phyloP scores from a whole-genome alignment of 2,888 invertebrate genomes.

The Blastobasis adustella region DNA sequence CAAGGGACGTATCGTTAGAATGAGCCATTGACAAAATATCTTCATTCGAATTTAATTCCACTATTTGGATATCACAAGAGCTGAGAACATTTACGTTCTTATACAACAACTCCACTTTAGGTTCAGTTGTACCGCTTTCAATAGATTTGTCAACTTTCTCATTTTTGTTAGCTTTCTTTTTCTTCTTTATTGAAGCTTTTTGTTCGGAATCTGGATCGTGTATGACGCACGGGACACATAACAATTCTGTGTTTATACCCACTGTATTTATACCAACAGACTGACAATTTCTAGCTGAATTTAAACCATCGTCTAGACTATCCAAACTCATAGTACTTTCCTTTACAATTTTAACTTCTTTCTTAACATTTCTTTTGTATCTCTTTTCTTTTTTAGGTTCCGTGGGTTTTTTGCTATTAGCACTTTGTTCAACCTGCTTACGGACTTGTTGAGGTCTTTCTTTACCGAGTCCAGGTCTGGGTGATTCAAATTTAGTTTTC shows the following conservation, averaged over 20 bases:
- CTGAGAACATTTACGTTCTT: conserved; percentile 51
- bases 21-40: conserved; percentile 16
- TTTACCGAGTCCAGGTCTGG: background rate
- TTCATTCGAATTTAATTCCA: conserved; percentile 24
- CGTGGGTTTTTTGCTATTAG: background rate
- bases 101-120: conserved; percentile 48
- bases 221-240: conserved; percentile 56
- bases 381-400: conserved; percentile 22
- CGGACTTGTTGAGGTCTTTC: background rate
- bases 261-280: conserved; percentile 55
- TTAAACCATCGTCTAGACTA: conserved; percentile 45
- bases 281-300: conserved; percentile 27
- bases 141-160: conserved; percentile 6
- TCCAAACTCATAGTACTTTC: conserved; percentile 59
- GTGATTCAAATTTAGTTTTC: background rate
- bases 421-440: background rate
- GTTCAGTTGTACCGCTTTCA: conserved; percentile 19
- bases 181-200: conserved; percentile 18
- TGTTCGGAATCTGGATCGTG: conserved; percentile 32
- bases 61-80: conserved; percentile 31
- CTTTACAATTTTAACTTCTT: conserved; percentile 25
- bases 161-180: conserved; percentile 16
- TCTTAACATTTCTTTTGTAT: conserved; percentile 10
- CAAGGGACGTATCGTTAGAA: conserved; percentile 17
- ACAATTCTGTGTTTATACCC: conserved; percentile 55